Base-by-base conservation (phyloP, 2,797 vertebrate genomes). In the Sylvia borin region DNA sequence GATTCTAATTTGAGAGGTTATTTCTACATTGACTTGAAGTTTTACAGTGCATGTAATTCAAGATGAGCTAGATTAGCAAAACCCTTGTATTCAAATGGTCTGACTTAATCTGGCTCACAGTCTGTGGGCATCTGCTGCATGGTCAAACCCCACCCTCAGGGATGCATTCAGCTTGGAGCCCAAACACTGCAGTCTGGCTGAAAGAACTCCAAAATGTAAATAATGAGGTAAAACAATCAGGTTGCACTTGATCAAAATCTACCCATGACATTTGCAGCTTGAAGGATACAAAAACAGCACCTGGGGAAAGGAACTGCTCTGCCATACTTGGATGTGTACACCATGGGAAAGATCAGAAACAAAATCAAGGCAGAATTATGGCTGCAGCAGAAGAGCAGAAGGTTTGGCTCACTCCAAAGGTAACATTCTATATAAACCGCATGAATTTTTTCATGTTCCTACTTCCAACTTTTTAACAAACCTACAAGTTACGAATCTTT, bases 311-410 rank as follows among this genome's bases (percentile, higher is more conserved):
- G 43, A 58, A 85, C 82, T 96, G 83, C 43, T 83, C 40, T 83
- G 72, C 81, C 58, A 29, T 68, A 21, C 62, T 70, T 93, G 85
- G 87, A 85, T 78, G 43, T 24, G 19, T 10, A 51, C 32, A 55
- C 76, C 90, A 96, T 93, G 95, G 92, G 92, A 96, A 97, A 95
- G 83, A 92, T 76, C n/a, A 94, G 88, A 94, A 94, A 88, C 38
- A 89, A 73, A 87, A 90, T 85, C 38, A 85, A 88, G 68, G 72
- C 47, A 77, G 40, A 94, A 74, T 77, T 94, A 85, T 0, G 3
- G 34, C 72, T 54, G 58, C 81, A 89, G 32, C 3, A 76, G 92
- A 72, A 74, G 42, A 90, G 36, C 53, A 57, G 61, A 67, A 91
- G 68, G 62, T 74, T 91, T 96, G 92, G 86, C 91, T 92, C 61